Percentiles rank a stretch among this genome's conserved stretches.
Evolutionary conservation across 53 echinoderm and acorn worm genomes (phyloP).

Genomic region (Astropecten irregularis): DNA sequence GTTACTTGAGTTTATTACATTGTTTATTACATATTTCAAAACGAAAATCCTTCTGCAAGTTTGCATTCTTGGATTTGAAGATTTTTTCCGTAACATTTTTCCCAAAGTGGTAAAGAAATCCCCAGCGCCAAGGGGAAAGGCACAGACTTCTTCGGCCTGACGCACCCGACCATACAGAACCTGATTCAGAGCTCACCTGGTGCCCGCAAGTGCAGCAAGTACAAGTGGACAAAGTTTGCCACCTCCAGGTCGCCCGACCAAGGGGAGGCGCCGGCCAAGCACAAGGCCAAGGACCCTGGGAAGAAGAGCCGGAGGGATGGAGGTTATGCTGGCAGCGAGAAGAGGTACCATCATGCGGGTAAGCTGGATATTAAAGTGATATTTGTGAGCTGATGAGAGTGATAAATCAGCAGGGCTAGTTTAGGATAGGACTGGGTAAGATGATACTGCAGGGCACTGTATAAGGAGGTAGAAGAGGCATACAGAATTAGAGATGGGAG

Average conservation of each 20-base stretch:
- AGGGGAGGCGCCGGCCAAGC: not conserved
- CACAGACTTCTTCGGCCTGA: conserved; percentile 91
- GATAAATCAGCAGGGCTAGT: too few relatives aligned
- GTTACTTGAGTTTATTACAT: too few relatives aligned
- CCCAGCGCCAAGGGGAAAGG: conserved; percentile 60
- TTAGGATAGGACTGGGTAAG: not conserved
- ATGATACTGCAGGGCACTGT: too few relatives aligned
- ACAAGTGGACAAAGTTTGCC: conserved; percentile 57
- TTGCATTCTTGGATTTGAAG: too few relatives aligned
- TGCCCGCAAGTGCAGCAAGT: conserved; percentile 55
- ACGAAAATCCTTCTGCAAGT: too few relatives aligned
- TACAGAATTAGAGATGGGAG: not conserved
- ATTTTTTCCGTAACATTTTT: not conserved
- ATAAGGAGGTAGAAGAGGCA: not conserved
- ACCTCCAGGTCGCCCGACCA: conserved; percentile 39
- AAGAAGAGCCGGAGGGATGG: conserved; percentile 47
- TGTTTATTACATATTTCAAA: too few relatives aligned
- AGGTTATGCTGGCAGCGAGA: conserved; percentile 5
- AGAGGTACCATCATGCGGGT: not conserved
- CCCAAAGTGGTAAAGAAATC: conserved; percentile 43
- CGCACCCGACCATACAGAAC: conserved; percentile 94
- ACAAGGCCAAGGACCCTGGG: conserved; percentile 40
- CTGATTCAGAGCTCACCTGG: conserved; percentile 80
- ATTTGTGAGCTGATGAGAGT: too few relatives aligned
- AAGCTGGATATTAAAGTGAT: not conserved